phyloP scores from a whole-genome alignment of 1,140 invertebrate species.

The Saccostrea echinata region DNA sequence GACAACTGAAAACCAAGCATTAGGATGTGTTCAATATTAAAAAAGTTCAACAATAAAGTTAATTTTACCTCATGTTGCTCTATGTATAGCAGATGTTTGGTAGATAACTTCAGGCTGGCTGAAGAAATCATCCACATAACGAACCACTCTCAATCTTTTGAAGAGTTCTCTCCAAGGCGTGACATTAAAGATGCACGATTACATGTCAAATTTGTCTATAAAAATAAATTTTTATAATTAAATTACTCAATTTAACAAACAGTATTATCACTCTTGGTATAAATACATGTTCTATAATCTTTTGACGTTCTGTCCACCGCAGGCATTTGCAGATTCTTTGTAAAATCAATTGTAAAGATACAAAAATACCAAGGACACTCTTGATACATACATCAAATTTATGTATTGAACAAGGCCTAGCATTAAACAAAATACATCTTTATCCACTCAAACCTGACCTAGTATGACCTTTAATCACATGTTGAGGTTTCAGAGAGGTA shows the following conservation, averaged over 20 bases:
- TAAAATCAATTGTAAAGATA: neutral
- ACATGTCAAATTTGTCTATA: neutral
- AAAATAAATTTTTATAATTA: neutral
- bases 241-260: neutral
- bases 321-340: too few species aligned
- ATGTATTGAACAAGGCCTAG: neutral
- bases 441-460: neutral
- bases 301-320: too few species aligned
- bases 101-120: neutral
- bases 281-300: too few species aligned
- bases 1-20: too few species aligned
- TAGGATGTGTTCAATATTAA: too few species aligned
- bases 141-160: neutral
- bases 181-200: neutral
- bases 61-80: slow-evolving; percentile 23
- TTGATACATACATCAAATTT: neutral
- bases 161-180: neutral
- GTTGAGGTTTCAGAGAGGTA: neutral
- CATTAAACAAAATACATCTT: neutral
- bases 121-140: neutral
- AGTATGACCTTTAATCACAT: neutral
- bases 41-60: neutral
- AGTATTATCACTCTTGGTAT: neutral
- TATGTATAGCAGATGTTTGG: neutral
- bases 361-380: neutral